phyloP scores from a whole-genome alignment of 2,888 invertebrate species.

The Azorinus chamasolen region DNA sequence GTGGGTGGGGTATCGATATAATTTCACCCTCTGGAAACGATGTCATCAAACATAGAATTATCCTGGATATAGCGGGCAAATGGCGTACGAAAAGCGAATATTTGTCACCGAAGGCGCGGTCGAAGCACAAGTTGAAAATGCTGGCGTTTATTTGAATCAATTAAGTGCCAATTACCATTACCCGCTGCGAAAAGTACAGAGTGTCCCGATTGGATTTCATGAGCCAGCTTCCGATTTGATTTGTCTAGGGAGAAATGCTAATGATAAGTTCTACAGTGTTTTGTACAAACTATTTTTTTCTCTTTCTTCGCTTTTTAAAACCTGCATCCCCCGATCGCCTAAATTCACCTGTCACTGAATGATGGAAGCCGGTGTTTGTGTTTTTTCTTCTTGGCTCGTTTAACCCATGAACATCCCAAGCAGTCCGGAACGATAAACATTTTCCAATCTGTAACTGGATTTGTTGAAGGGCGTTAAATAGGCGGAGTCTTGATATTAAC shows the following conservation, averaged over 20 bases:
- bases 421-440: not conserved
- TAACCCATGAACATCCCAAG: not conserved
- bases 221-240: slow-evolving; percentile 51
- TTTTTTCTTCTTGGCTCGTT: not conserved
- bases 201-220: slow-evolving; percentile 26
- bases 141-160: slow-evolving; percentile 76
- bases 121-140: slow-evolving; percentile 62
- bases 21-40: slow-evolving; percentile 67
- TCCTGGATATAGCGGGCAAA: slow-evolving; percentile 47
- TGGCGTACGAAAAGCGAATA: slow-evolving; percentile 11
- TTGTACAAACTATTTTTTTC: no score
- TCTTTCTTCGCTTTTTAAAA: no score
- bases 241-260: slow-evolving; percentile 27
- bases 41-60: slow-evolving; percentile 64
- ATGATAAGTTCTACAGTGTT: not conserved
- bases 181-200: slow-evolving; percentile 51
- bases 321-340: no score
- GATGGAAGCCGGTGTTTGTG: not conserved
- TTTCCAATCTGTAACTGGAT: slow-evolving; percentile 52
- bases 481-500: slow-evolving; percentile 45
- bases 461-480: slow-evolving; percentile 42
- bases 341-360: not conserved
- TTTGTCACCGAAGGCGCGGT: slow-evolving; percentile 66
- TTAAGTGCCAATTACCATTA: slow-evolving; percentile 67
- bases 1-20: slow-evolving; percentile 71